Base-by-base conservation (phyloP, 2,797 vertebrate genomes). In the Borostomias antarcticus region DNA sequence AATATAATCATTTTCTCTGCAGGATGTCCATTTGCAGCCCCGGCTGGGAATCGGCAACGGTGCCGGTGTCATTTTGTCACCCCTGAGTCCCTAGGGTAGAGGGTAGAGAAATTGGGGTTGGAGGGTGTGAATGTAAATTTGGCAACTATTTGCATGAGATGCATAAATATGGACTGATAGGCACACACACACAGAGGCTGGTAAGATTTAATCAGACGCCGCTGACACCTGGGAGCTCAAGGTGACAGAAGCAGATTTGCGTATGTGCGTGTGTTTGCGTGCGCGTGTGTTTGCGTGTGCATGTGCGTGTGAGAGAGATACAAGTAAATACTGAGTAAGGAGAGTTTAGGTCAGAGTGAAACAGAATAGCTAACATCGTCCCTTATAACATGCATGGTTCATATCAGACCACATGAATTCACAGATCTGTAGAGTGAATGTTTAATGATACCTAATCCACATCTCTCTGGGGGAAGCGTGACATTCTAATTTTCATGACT, bases 111-210 rank as follows among this genome's bases (percentile, higher is more conserved):
- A 68, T 73, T 75, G 66, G 64, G 77, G 75, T 77, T 78, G 69
- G 74, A 70, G 72, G 79, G 75, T 82, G 75, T 72, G 70, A 84
- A 82, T 77, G 76, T 82, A 83, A 79, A 79, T 80, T 77, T 78
- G 47, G 65, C 59, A 76, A 69, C 62, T 69, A 75, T 85, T 78
- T 85, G 71, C 74, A 79, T 80, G 75, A 70, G 73, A 69, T 74
- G 70, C 75, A 77, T 70, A 74, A 78, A 74, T 57, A 43, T 29
- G 45, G 19, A 45, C 30, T 50, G 26, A 53, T 30, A 66, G 30
- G 45, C 56, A 66, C 47, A 70, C 58, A 53, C 62, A 69, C 58
- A 58, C 26, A 61, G 23, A 70, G 45, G 69, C 29, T 45, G 40
- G 40, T 45, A 17, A 45, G 40, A 45, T 45, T 45, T 45, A 45